Evolutionary conservation across 1,140 invertebrate genomes (phyloP).

Genomic region (Platorchestia sp.): DNA sequence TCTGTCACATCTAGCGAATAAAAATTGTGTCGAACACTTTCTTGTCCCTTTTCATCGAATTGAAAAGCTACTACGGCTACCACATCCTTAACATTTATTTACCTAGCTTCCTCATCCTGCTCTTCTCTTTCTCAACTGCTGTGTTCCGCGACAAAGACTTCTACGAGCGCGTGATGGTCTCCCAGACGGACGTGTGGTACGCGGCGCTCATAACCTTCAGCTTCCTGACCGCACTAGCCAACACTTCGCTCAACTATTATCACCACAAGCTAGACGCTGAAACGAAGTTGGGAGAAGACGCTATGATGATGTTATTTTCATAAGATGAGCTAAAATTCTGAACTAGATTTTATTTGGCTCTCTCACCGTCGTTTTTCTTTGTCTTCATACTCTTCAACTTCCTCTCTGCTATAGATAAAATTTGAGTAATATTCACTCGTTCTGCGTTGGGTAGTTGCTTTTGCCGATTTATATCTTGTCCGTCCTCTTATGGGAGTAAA

Average conservation of each 20-base stretch:
- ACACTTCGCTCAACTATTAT: constrained; percentile 31
- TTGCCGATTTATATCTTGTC: too few relatives aligned
- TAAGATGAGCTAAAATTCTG: not conserved
- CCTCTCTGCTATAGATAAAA: not conserved
- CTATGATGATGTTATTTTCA: constrained; percentile 14
- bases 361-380: not conserved
- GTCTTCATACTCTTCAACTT: constrained; percentile 15
- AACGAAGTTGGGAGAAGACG: not conserved
- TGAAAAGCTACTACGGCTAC: constrained; percentile 39
- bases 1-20: not conserved
- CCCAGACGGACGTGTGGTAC: constrained; percentile 54
- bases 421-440: not conserved
- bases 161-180: constrained; percentile 55
- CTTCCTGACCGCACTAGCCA: constrained; percentile 4
- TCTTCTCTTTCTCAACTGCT: constrained; percentile 29
- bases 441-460: too few relatives aligned
- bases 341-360: constrained; percentile 5
- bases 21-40: not conserved
- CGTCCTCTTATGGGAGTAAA: too few relatives aligned
- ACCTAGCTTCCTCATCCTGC: constrained; percentile 34
- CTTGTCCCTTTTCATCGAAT: not conserved
- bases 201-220: constrained; percentile 23
- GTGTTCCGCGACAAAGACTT: constrained; percentile 19
- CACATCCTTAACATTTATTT: constrained; percentile 45
- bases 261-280: not conserved